Percentiles rank a stretch among this genome's conserved stretches.
phyloP scores from a whole-genome alignment of 2,797 vertebrate genomes.

The Pampus argenteus region DNA sequence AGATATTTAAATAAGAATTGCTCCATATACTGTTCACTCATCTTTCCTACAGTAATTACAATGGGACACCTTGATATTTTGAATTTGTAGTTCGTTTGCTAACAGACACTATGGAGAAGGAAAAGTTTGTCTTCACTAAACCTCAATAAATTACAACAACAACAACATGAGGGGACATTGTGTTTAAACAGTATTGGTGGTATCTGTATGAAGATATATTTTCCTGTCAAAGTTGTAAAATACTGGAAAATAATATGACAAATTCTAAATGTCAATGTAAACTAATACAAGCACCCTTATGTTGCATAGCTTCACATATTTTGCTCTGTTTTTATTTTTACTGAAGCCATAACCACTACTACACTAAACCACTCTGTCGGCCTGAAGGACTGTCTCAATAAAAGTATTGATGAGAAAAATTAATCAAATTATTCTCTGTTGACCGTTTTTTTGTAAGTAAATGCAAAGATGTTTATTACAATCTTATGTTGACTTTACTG shows the following conservation, averaged over 20 bases:
- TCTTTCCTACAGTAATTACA: background rate
- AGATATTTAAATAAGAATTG: slow-evolving; percentile 31
- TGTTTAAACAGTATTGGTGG: too few relatives aligned
- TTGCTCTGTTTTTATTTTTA: background rate
- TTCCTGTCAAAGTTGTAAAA: background rate
- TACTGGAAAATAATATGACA: background rate
- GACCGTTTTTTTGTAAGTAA: slow-evolving; percentile 2
- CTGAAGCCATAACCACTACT: slow-evolving; percentile 37
- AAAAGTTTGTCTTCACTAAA: background rate
- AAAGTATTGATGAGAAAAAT: background rate
- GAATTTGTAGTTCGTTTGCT: slow-evolving; percentile 14
- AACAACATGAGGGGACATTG: too few relatives aligned
- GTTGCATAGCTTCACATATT: background rate
- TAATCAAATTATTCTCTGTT: background rate
- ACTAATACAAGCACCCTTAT: background rate
- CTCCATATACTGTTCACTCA: slow-evolving; percentile 9
- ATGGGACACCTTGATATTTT: slow-evolving; percentile 3
- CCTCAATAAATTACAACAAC: background rate
- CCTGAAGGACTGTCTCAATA: background rate
- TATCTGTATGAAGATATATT: too few relatives aligned
- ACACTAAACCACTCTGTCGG: slow-evolving; percentile 10
- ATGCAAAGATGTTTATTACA: background rate
- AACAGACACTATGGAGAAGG: background rate
- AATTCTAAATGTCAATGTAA: slow-evolving; percentile 20
- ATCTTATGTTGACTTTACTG: background rate